Percentiles rank a stretch among this genome's conserved stretches.
Evolutionary conservation across 2,113 vertebrate species (phyloP).

Genomic region (Callopanchax toddi): DNA sequence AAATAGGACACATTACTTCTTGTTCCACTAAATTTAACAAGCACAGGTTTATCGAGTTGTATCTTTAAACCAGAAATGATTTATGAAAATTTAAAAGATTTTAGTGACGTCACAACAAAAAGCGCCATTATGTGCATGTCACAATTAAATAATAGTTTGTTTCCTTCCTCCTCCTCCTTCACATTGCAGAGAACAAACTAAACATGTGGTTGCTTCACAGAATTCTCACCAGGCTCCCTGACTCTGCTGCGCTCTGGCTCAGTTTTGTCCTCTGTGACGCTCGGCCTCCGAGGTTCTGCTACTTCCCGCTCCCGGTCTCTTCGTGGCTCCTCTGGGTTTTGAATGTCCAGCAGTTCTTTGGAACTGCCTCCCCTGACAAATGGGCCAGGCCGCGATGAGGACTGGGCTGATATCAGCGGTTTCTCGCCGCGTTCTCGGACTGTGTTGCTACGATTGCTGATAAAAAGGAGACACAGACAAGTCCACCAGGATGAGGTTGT

Average conservation of each 20-base stretch:
- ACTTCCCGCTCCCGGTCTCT: slow-evolving; percentile 79
- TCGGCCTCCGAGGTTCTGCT: slow-evolving; percentile 84
- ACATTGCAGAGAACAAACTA: background rate
- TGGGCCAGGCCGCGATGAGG: slow-evolving; percentile 75
- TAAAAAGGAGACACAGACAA: background rate
- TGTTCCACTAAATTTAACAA: background rate
- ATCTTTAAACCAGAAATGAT: too few relatives aligned
- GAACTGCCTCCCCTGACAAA: slow-evolving; percentile 84
- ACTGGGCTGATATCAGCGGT: slow-evolving; percentile 69
- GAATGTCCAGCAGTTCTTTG: slow-evolving; percentile 88
- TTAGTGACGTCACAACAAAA: too few relatives aligned
- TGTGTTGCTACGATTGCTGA: slow-evolving; percentile 78
- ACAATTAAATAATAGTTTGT: too few relatives aligned
- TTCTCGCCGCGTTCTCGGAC: slow-evolving; percentile 92
- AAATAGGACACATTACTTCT: background rate
- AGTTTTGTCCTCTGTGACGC: slow-evolving; percentile 83
- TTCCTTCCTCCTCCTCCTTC: too few relatives aligned
- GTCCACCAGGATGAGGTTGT: background rate
- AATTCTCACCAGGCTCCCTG: slow-evolving; percentile 82
- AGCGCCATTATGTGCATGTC: too few relatives aligned
- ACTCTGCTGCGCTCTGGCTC: slow-evolving; percentile 77
- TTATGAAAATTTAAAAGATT: too few relatives aligned
- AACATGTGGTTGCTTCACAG: background rate
- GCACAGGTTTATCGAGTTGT: too few relatives aligned
- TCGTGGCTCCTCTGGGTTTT: slow-evolving; percentile 82